Evolutionary conservation across 2,888 invertebrate genomes (phyloP).

Genomic region (Asteroscopus sphinx): DNA sequence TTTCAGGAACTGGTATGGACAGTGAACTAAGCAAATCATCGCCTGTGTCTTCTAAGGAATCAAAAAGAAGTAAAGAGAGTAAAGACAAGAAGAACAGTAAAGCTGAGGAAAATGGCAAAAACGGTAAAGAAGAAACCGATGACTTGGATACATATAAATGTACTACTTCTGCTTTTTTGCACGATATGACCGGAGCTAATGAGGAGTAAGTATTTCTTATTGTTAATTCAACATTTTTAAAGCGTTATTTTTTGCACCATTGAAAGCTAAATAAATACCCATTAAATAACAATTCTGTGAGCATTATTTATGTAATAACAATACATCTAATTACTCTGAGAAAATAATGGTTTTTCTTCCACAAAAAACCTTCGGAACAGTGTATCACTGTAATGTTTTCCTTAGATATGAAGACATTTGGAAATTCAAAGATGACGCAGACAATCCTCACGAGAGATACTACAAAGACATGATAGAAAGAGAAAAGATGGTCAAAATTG

Average conservation of each 20-base stretch:
- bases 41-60: conserved; percentile 93
- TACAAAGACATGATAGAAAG: conserved; percentile 95
- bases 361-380: no score
- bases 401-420: conserved; percentile 94
- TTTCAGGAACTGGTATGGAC: conserved; percentile 91
- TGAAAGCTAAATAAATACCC: no score
- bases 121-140: conserved; percentile 90
- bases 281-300: no score
- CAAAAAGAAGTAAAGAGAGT: conserved; percentile 93
- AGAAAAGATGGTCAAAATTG: conserved; percentile 95
- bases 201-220: conserved; percentile 89
- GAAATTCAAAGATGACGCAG: conserved; percentile 94
- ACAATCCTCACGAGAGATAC: conserved; percentile 93
- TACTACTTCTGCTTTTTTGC: conserved; percentile 92
- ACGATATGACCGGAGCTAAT: conserved; percentile 92
- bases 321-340: no score
- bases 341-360: no score
- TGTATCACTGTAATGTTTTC: not conserved
- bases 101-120: conserved; percentile 85
- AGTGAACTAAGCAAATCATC: conserved; percentile 95
- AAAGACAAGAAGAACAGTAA: conserved; percentile 91
- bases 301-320: no score
- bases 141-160: conserved; percentile 92
- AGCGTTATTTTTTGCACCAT: no score
- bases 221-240: not conserved